Percentiles rank a stretch among this genome's conserved stretches.
phyloP scores from a whole-genome alignment of 92 coral and sea anemone genomes.

The Desmophyllum pertusum region DNA sequence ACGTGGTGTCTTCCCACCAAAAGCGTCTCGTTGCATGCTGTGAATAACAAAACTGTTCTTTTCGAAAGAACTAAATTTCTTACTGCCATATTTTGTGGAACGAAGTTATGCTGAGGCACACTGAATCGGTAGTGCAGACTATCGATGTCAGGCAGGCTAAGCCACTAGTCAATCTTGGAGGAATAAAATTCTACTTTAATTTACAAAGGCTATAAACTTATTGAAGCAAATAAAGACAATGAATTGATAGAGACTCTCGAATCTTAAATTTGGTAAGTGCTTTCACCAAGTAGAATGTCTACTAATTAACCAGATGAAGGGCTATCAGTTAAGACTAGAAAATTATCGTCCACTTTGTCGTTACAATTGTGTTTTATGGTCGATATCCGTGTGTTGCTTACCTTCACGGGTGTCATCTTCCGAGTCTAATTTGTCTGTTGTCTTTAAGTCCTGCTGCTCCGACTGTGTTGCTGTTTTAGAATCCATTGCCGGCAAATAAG shows the following conservation, averaged over 20 bases:
- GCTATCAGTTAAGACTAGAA: not conserved
- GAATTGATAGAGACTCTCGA: not conserved
- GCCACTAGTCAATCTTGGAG: too few relatives aligned
- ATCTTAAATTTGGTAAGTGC: not conserved
- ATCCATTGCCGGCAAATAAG: not conserved
- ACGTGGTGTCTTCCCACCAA: slow-evolving; percentile 15
- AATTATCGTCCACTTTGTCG: not conserved
- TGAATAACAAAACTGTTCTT: slow-evolving; percentile 26
- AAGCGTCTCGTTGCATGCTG: slow-evolving; percentile 15
- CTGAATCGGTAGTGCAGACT: not conserved
- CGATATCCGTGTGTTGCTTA: not conserved
- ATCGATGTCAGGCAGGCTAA: not conserved
- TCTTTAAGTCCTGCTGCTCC: not conserved
- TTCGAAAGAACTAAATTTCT: not conserved
- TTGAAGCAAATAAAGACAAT: not conserved
- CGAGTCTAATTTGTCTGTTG: not conserved
- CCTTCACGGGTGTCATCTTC: not conserved
- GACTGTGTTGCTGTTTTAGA: not conserved
- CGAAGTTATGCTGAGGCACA: not conserved
- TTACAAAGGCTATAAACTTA: not conserved
- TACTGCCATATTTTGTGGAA: not conserved
- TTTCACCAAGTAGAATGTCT: not conserved
- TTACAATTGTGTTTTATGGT: not conserved
- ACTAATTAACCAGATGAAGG: not conserved
- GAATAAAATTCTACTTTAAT: not conserved